Percentiles rank a stretch among this genome's conserved stretches.
Conservation (phyloP, 2,888 invertebrate genomes). For the Eupeodes latifasciatus region DNA sequence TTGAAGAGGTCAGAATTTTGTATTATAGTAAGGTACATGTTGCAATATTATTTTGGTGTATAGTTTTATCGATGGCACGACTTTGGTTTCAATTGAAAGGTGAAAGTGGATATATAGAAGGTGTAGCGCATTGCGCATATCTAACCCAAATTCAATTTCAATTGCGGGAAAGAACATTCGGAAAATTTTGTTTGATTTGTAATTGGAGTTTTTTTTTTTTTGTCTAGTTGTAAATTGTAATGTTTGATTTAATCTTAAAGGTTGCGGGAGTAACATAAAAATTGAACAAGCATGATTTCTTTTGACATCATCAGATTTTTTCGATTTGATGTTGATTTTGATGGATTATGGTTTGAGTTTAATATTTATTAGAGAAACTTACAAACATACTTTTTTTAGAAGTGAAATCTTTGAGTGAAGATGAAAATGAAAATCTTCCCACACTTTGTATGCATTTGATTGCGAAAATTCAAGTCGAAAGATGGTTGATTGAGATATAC, state of each 20-base stretch:
- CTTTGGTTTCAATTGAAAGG: constrained; percentile 63
- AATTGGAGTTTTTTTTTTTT: constrained; percentile 5
- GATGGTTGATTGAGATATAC: too few species aligned
- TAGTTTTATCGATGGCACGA: constrained; percentile 66
- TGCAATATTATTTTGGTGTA: constrained; percentile 43
- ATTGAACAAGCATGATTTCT: constrained; percentile 6
- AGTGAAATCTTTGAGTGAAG: background rate
- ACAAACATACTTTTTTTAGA: too few species aligned
- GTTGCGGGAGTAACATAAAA: background rate
- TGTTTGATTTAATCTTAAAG: constrained; percentile 16
- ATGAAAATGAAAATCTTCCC: too few species aligned
- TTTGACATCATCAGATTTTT: background rate
- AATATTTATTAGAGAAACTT: too few species aligned
- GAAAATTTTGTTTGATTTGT: constrained; percentile 16
- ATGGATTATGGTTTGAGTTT: background rate
- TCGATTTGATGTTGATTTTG: constrained; percentile 1
- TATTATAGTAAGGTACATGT: constrained; percentile 20
- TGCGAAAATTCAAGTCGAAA: too few species aligned
- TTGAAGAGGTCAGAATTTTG: constrained; percentile 63
- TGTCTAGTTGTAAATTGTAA: background rate
- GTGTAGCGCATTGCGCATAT: constrained; percentile 7
- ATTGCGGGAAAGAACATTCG: constrained; percentile 34
- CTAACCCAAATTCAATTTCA: constrained; percentile 32
- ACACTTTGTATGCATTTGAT: too few species aligned
- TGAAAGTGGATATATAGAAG: constrained; percentile 50